Evolutionary conservation across 2,888 invertebrate genomes (phyloP).

Genomic region (Nipponacmea schrenckii): DNA sequence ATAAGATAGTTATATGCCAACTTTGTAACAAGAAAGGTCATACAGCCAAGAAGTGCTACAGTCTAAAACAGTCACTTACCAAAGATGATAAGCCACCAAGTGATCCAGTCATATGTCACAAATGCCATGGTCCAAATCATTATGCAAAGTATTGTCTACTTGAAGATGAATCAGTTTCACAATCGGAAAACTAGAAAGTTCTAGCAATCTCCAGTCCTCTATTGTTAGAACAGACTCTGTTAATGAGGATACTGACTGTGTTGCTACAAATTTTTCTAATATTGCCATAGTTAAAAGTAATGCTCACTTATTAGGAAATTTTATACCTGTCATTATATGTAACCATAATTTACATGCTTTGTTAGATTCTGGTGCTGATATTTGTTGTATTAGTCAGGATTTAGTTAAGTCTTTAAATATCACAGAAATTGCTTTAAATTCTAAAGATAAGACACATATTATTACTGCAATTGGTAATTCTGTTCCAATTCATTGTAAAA

Average conservation of each 20-base stretch:
- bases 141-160: not conserved
- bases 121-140: not conserved
- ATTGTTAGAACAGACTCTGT: no score
- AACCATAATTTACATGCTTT: not conserved
- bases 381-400: not conserved
- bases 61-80: not conserved
- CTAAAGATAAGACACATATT: not conserved
- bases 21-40: not conserved
- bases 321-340: not conserved
- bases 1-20: not conserved
- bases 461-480: slow-evolving; percentile 8
- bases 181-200: not conserved
- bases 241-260: no score
- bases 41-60: not conserved
- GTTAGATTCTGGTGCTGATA: slow-evolving; percentile 6
- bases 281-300: not conserved
- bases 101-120: not conserved
- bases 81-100: not conserved
- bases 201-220: not conserved
- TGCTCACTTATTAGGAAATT: not conserved
- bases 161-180: not conserved
- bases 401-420: not conserved
- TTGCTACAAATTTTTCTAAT: no score
- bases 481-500: not conserved
- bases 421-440: not conserved